Percentiles rank a stretch among this genome's conserved stretches.
phyloP scores from a whole-genome alignment of 2,113 vertebrate genomes.

The Microcebus lehilahytsara region DNA sequence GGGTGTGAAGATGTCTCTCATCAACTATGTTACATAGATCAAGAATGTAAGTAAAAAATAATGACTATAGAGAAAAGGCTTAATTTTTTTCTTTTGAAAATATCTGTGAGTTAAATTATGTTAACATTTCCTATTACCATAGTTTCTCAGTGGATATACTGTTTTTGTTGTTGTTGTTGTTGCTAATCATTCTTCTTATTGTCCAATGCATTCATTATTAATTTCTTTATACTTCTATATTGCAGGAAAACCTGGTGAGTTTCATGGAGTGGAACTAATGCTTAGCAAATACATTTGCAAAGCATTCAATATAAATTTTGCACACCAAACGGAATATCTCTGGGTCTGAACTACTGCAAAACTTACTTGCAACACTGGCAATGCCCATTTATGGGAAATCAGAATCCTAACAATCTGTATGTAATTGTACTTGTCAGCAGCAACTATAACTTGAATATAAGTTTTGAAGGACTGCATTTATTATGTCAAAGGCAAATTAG shows the following conservation, averaged over 20 bases:
- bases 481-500: constrained; percentile 74
- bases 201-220: neutral
- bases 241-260: constrained; percentile 12
- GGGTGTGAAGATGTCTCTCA: neutral
- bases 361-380: constrained; percentile 12
- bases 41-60: neutral
- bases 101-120: neutral
- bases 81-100: neutral
- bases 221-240: constrained; percentile 24
- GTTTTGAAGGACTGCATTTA: constrained; percentile 64
- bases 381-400: constrained; percentile 58
- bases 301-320: constrained; percentile 50
- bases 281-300: constrained; percentile 53
- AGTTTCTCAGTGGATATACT: neutral
- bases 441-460: constrained; percentile 65
- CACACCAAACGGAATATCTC: constrained; percentile 46
- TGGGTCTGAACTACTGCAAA: constrained; percentile 4
- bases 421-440: constrained; percentile 66
- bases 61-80: neutral
- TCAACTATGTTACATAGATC: neutral
- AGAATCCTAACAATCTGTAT: constrained; percentile 35
- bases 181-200: neutral
- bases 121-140: neutral
- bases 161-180: neutral
- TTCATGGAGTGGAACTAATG: constrained; percentile 34